These are phyloP conservation scores for Taeniopygia guttata DNA, from an alignment of 2,797 vertebrate species.

Conservation along the genomic window DNA sequence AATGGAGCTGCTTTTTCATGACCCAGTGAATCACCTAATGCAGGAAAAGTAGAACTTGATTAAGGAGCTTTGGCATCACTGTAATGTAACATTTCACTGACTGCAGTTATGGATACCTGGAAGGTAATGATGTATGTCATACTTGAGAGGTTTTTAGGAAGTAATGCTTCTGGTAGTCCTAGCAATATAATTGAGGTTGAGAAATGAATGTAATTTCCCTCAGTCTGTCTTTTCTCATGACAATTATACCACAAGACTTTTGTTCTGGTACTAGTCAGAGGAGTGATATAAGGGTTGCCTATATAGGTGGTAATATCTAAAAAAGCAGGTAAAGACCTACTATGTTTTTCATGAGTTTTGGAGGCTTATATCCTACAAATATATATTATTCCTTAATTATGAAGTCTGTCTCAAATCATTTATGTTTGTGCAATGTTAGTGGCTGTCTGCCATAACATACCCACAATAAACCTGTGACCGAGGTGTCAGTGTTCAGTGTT, in stretches of 20 bases:
- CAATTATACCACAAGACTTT: background rate
- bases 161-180: background rate
- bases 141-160: background rate
- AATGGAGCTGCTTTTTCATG: constrained; percentile 7
- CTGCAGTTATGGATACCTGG: background rate
- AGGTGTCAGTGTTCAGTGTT: background rate
- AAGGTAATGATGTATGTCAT: background rate
- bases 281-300: background rate
- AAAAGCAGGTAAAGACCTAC: background rate
- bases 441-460: background rate
- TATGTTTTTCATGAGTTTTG: background rate
- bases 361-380: background rate
- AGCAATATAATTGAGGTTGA: background rate
- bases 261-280: background rate
- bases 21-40: background rate
- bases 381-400: background rate
- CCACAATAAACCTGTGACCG: background rate
- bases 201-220: background rate
- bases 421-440: background rate
- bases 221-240: background rate
- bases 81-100: background rate
- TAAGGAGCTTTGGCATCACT: background rate
- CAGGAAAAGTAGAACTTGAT: constrained; percentile 26
- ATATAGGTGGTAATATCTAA: background rate
- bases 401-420: background rate